Evolutionary conservation across 2,888 invertebrate genomes (phyloP).

Genomic region (Leptinotarsa rubiginosa): DNA sequence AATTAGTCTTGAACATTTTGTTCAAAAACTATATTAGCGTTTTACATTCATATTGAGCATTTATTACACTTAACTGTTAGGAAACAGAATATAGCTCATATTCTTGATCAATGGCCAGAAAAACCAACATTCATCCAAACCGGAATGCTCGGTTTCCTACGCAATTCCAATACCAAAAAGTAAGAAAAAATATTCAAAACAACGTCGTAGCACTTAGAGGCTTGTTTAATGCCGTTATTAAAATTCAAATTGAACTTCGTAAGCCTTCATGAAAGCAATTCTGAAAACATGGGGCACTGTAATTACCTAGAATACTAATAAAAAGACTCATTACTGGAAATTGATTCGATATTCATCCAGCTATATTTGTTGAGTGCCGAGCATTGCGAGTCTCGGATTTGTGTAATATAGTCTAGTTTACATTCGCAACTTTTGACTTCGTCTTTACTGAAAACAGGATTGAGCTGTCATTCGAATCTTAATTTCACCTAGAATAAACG

Average conservation of each 20-base stretch:
- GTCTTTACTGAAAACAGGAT: too few species aligned
- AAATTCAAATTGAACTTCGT: slow-evolving; percentile 20
- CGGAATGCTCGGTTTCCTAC: too few species aligned
- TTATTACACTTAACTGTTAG: too few species aligned
- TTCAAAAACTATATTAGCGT: background rate
- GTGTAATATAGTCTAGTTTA: too few species aligned
- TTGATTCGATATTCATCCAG: slow-evolving; percentile 35
- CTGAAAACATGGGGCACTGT: slow-evolving; percentile 27
- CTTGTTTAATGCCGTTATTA: slow-evolving; percentile 12
- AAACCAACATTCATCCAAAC: too few species aligned
- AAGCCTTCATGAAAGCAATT: slow-evolving; percentile 25
- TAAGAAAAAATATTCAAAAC: background rate
- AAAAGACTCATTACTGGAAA: slow-evolving; percentile 36
- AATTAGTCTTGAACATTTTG: too few species aligned
- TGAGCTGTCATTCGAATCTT: too few species aligned
- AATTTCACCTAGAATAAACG: too few species aligned
- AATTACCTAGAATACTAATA: slow-evolving; percentile 29
- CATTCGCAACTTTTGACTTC: too few species aligned
- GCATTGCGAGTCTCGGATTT: background rate
- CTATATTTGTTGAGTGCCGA: slow-evolving; percentile 33
- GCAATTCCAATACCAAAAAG: background rate
- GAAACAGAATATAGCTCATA: too few species aligned
- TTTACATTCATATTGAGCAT: too few species aligned
- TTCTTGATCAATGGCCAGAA: too few species aligned
- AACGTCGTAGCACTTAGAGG: slow-evolving; percentile 12